These are phyloP conservation scores for Poeciliopsis paucimaculata DNA, from an alignment of 2,797 vertebrate species.

Conservation along the genomic window DNA sequence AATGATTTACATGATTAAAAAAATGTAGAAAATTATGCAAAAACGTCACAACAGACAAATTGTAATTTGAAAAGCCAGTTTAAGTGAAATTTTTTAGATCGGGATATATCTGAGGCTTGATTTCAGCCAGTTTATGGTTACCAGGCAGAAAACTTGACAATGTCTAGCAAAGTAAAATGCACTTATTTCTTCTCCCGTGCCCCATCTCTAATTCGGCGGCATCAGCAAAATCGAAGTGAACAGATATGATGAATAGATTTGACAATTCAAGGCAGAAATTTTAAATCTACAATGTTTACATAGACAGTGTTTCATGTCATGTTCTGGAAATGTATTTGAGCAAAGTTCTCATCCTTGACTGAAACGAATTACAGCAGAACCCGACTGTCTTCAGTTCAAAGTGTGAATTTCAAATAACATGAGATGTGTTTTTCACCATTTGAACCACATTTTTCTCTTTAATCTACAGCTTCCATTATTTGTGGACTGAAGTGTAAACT, in stretches of 20 bases:
- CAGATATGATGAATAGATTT: neutral
- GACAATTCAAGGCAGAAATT: neutral
- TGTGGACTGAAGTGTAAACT: slow-evolving; percentile 73
- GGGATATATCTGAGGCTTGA: neutral
- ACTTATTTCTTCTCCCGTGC: neutral
- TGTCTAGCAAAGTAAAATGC: neutral
- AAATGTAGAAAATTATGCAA: neutral
- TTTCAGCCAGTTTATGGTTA: neutral
- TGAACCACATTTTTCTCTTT: slow-evolving; percentile 13
- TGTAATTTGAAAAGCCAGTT: neutral
- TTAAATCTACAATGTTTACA: neutral
- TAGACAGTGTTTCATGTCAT: neutral
- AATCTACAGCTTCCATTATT: slow-evolving; percentile 52
- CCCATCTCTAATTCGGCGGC: neutral
- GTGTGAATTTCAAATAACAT: slow-evolving; percentile 16
- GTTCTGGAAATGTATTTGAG: slow-evolving; percentile 16
- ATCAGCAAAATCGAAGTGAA: neutral
- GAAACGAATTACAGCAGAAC: slow-evolving; percentile 14
- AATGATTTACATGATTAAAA: neutral
- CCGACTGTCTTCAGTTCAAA: slow-evolving; percentile 18
- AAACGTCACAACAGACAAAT: neutral
- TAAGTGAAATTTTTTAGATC: neutral
- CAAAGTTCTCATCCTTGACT: slow-evolving; percentile 16
- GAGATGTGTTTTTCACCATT: neutral
- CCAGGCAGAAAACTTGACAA: neutral